A percentile compares a stretch with the other conserved stretches of the same genome.
Conservation (phyloP, 2,113 vertebrate species). For the Sclerurus mexicanus region DNA sequence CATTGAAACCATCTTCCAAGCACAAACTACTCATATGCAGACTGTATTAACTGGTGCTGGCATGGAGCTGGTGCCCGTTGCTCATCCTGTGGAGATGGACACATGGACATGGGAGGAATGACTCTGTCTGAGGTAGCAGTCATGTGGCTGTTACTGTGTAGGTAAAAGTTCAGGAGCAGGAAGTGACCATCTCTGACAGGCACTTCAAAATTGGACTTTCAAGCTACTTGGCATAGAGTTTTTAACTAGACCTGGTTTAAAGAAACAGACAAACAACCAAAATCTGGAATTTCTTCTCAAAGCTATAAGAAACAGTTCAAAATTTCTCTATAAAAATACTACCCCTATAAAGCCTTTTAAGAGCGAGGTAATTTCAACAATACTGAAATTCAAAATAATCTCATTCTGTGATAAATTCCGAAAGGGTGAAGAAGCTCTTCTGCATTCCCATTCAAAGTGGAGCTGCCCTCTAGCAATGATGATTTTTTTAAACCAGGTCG, state of each 20-base stretch:
- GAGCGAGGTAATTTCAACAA: neutral
- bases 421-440: neutral
- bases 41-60: neutral
- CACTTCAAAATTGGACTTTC: neutral
- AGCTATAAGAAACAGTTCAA: neutral
- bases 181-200: neutral
- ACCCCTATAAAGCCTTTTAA: neutral
- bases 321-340: neutral
- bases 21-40: fast-evolving
- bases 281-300: neutral
- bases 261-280: neutral
- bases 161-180: neutral
- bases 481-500: neutral
- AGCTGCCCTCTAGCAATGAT: fast-evolving
- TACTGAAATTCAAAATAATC: neutral
- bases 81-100: neutral
- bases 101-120: neutral
- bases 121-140: neutral
- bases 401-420: no score
- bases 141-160: neutral
- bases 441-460: neutral
- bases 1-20: fast-evolving
- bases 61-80: neutral
- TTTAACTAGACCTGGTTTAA: no score
- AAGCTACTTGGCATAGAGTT: no score